These are phyloP conservation scores for Umimayanthus chanpuru DNA, from an alignment of 92 coral and sea anemone species.

Conservation along the genomic window DNA sequence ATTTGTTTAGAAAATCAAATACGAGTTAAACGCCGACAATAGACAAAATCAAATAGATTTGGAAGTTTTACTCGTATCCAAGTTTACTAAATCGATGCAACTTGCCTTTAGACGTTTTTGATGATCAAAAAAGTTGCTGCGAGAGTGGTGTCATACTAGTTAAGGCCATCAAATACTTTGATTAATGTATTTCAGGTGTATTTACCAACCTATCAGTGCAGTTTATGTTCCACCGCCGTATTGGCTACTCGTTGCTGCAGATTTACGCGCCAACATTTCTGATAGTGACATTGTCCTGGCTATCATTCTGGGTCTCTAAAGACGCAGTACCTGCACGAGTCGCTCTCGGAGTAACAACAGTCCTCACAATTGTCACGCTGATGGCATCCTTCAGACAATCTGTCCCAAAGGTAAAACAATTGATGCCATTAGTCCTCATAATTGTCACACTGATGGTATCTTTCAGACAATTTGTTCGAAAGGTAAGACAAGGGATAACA, in stretches of 20 bases:
- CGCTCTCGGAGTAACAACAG: constrained; percentile 75
- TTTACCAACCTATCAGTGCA: constrained; percentile 50
- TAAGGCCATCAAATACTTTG: background rate
- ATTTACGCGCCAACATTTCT: constrained; percentile 75
- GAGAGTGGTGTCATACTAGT: background rate
- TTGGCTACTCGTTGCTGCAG: constrained; percentile 69
- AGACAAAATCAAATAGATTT: no score
- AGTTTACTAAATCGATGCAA: no score
- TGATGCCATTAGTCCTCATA: background rate
- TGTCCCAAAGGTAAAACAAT: background rate
- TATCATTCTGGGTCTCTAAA: constrained; percentile 75
- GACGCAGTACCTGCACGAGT: constrained; percentile 85
- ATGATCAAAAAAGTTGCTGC: background rate
- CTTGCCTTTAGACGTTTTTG: no score
- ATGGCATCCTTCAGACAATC: constrained; percentile 53
- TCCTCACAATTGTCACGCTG: constrained; percentile 70
- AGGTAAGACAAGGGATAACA: no score
- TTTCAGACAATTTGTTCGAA: no score
- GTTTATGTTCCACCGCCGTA: constrained; percentile 65
- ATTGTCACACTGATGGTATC: no score
- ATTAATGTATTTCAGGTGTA: constrained; percentile 7
- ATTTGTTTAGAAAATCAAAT: no score
- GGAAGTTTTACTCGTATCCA: no score
- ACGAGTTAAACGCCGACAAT: no score
- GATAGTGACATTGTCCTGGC: constrained; percentile 72